Evolutionary conservation across 2,888 invertebrate genomes (phyloP), one percentile per base, ranked within the genome.

Genomic region (Dolichomitus sp.): DNA sequence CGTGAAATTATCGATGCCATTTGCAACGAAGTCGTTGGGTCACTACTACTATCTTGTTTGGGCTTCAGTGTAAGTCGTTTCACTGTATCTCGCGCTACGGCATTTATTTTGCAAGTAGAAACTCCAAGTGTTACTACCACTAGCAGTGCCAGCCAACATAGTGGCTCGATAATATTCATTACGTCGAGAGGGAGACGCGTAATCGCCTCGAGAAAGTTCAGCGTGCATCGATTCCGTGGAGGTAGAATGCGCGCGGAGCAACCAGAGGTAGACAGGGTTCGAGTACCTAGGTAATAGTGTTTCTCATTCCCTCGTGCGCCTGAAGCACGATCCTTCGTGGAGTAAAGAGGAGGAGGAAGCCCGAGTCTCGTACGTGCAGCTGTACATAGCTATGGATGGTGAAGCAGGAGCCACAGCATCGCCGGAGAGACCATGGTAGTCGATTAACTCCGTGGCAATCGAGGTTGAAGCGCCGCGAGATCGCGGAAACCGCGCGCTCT

Each of bases 181-280:
- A 82, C 74, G 61, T 77, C 66, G 81, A 77, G 76, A 76, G 76
- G 69, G 69, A 70, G 68, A 63, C 74, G 78, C 76, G 74, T 75
- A 82, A 82, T 78, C 82, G 74, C 50, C 78, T 78, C 74, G 82
- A 78, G 82, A 82, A 82, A 82, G 82, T 82, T 82, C 74, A 82
- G 48, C 74, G 70, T 74, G 74, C 70, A 82, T 78, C 82, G 78
- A 82, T 82, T 79, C 65, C 76, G 63, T n/a, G 61, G 70, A 59
- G 78, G 65, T 61, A 45, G 63, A 74, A 69, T 63, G 17, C 11
- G 33, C 30, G 30, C 27, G 11, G 54, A 19, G 54, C 40, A 40
- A 73, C 50, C 63, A 37, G 23, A 57, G 50, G 33, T 12, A 59
- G 37, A 12, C 14, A 9, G 30, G 57, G 70, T n/a, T 45, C 40